Percentiles rank a stretch among this genome's conserved stretches.
Evolutionary conservation across 2,888 invertebrate genomes (phyloP).

Genomic region (Volucella inflata): DNA sequence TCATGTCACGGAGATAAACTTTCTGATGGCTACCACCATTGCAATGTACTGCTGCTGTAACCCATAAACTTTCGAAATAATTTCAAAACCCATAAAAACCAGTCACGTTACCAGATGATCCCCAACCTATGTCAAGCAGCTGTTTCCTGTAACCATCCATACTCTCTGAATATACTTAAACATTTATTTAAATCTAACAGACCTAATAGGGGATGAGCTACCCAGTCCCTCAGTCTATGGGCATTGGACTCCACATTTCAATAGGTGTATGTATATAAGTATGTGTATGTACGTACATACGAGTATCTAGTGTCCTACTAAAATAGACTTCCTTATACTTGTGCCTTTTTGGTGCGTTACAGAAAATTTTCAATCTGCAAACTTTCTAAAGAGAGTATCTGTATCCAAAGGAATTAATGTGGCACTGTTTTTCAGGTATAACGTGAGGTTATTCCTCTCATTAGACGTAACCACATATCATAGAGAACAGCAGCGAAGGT

Average conservation of each 20-base stretch:
- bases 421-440: not conserved
- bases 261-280: constrained; percentile 10
- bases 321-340: constrained; percentile 65
- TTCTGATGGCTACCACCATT: not conserved
- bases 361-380: not conserved
- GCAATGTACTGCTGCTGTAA: not conserved
- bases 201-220: constrained; percentile 6
- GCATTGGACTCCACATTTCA: constrained; percentile 1
- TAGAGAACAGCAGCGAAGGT: constrained; percentile 3
- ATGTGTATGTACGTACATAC: too few relatives aligned
- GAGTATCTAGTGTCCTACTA: constrained; percentile 12
- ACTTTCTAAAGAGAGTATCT: constrained; percentile 3
- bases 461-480: not conserved
- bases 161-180: constrained; percentile 16
- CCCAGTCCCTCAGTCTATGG: not conserved
- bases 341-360: constrained; percentile 10
- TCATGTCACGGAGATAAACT: constrained; percentile 14
- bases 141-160: constrained; percentile 36
- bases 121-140: constrained; percentile 44
- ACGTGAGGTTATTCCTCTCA: constrained; percentile 35
- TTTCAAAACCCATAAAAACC: constrained; percentile 34
- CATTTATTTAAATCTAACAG: not conserved
- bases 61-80: constrained; percentile 19
- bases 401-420: not conserved
- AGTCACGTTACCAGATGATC: constrained; percentile 41